Percentiles rank a stretch among this genome's conserved stretches.
phyloP scores from a whole-genome alignment of 2,888 invertebrate species.

The Aplocera efformata region DNA sequence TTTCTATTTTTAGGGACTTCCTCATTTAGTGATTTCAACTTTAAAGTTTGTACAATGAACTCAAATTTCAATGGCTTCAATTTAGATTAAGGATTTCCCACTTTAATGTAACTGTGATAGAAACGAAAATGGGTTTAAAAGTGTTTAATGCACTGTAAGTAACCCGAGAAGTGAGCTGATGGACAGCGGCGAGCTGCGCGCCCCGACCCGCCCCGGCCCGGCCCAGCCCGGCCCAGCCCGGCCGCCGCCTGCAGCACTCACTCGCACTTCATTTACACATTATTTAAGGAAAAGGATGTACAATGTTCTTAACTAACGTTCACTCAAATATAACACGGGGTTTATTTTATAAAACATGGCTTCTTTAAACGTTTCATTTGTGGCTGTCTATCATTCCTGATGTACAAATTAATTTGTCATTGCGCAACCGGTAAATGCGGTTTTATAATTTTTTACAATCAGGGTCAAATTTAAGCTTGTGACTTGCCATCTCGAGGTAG shows the following conservation, averaged over 20 bases:
- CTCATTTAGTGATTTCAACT: conserved; percentile 13
- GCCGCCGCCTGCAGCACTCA: too few species aligned
- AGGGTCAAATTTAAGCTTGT: too few species aligned
- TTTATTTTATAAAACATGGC: too few species aligned
- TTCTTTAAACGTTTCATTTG: too few species aligned
- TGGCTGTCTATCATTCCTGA: too few species aligned
- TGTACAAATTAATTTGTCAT: too few species aligned
- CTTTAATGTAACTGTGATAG: conserved; percentile 4
- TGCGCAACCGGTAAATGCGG: too few species aligned
- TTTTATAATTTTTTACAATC: too few species aligned
- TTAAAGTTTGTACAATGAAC: conserved; percentile 1
- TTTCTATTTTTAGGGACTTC: conserved; percentile 31
- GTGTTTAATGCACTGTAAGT: conserved; percentile 5
- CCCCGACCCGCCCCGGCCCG: too few species aligned
- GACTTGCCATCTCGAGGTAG: too few species aligned
- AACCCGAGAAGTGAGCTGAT: conserved; percentile 20
- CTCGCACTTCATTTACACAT: conserved; percentile 11
- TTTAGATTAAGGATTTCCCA: not conserved
- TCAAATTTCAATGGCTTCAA: not conserved
- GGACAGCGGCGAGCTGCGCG: conserved; percentile 16
- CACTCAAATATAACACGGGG: too few species aligned
- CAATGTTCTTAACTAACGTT: conserved; percentile 3
- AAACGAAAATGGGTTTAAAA: conserved; percentile 2
- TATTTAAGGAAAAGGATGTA: conserved; percentile 11
- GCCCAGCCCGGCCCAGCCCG: too few species aligned